A percentile compares a stretch with the other conserved stretches of the same genome.
Conservation (phyloP, 1,140 invertebrate genomes). For the Aleiodes sp. region DNA sequence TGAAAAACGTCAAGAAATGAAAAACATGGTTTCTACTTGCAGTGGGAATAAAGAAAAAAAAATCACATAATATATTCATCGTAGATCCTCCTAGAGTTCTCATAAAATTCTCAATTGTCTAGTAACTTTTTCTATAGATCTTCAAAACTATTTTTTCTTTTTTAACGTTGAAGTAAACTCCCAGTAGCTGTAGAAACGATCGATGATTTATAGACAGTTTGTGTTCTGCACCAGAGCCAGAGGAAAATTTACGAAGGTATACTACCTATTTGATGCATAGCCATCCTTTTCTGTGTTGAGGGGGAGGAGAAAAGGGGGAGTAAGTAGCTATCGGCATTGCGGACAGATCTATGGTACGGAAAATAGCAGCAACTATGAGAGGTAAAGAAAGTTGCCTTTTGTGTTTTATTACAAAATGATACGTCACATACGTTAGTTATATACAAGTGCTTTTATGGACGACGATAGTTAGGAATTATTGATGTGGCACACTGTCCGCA, state of each 20-base stretch:
- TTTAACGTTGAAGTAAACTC: no score
- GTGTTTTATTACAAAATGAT: constrained; percentile 67
- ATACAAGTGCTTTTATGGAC: constrained; percentile 60
- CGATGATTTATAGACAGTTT: constrained; percentile 14
- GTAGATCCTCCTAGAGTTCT: no score
- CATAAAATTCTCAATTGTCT: no score
- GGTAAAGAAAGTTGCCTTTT: constrained; percentile 41
- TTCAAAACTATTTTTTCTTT: no score
- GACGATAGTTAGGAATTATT: constrained; percentile 56
- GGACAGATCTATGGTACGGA: neutral
- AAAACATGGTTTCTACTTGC: no score
- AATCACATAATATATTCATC: no score
- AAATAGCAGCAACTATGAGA: neutral
- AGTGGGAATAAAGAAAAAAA: no score
- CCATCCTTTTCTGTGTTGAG: no score
- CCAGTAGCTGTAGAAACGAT: neutral
- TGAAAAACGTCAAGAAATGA: no score
- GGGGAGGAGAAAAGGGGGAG: no score
- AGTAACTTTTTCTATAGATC: no score
- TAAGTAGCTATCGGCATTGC: neutral
- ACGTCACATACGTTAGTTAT: constrained; percentile 57
- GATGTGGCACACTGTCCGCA: constrained; percentile 64
- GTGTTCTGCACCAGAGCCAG: neutral
- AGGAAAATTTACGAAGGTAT: neutral
- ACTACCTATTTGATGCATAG: neutral